Conservation (phyloP, 1,140 invertebrate genomes). For the Neotoxoptera formosana region DNA sequence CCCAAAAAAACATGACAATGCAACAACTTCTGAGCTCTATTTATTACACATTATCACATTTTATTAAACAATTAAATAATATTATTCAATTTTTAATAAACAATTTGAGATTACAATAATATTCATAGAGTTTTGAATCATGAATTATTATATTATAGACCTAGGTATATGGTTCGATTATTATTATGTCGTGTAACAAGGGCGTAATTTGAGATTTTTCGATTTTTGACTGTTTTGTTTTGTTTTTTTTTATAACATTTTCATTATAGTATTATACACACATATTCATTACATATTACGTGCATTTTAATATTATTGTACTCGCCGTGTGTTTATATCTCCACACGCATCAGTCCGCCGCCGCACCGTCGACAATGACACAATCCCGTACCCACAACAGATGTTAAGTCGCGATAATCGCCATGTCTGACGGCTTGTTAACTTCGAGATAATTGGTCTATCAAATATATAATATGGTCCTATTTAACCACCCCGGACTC, state of each 20-base stretch:
- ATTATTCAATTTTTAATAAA: background rate
- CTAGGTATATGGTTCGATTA: background rate
- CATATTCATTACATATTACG: background rate
- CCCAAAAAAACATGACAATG: no score
- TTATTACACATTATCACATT: background rate
- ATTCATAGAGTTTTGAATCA: no score
- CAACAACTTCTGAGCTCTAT: no score
- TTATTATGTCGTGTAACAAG: background rate
- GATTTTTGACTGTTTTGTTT: background rate
- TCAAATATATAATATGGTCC: conserved; percentile 52
- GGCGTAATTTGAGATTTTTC: conserved; percentile 15
- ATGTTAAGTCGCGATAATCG: conserved; percentile 49
- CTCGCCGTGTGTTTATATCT: background rate
- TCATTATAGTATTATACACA: background rate
- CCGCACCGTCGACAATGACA: conserved; percentile 33
- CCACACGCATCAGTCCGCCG: conserved; percentile 14
- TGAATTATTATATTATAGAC: background rate
- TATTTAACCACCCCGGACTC: conserved; percentile 51
- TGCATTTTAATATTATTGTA: background rate
- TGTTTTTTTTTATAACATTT: background rate
- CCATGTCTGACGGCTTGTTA: conserved; percentile 56
- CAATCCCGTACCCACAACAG: conserved; percentile 19
- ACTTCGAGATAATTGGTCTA: conserved; percentile 57
- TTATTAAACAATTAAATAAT: background rate
- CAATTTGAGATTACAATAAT: no score